Conservation (phyloP, 2,113 vertebrate genomes). For the Madoqua kirkii region DNA sequence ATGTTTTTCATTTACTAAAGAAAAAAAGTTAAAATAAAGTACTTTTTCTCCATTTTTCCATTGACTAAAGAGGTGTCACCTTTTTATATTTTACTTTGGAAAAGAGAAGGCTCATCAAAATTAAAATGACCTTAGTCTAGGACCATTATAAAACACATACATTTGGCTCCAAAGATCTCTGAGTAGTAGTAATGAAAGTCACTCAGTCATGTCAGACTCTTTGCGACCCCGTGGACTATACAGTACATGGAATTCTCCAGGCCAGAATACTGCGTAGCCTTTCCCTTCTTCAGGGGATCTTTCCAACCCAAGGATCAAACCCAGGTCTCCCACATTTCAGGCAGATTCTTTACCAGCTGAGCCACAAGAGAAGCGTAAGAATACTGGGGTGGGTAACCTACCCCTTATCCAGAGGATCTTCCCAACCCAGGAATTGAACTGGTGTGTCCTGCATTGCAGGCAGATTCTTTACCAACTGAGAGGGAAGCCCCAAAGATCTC, state of each 20-base stretch:
- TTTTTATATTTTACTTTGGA: conserved; percentile 26
- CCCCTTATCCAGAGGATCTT: neutral
- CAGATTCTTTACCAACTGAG: neutral
- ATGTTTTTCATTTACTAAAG: neutral
- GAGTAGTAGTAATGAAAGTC: neutral
- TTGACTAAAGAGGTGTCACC: neutral
- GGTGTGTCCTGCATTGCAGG: neutral
- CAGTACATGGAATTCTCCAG: neutral
- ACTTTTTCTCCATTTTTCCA: neutral
- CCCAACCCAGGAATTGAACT: neutral
- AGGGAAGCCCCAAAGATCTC: neutral
- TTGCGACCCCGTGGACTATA: neutral
- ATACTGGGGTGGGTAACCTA: neutral
- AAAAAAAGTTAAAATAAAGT: neutral
- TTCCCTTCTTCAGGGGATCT: neutral
- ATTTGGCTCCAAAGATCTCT: neutral
- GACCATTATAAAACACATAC: neutral
- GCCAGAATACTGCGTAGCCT: neutral
- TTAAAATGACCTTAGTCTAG: neutral
- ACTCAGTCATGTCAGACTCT: neutral
- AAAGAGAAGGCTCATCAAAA: conserved; percentile 6
- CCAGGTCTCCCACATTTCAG: neutral
- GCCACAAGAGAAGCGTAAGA: neutral
- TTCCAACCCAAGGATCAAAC: neutral
- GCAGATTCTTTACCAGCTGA: neutral